A percentile compares a stretch with the other conserved stretches of the same genome.
Conservation (phyloP, 2,888 invertebrate species). For the Taenaris catops region DNA sequence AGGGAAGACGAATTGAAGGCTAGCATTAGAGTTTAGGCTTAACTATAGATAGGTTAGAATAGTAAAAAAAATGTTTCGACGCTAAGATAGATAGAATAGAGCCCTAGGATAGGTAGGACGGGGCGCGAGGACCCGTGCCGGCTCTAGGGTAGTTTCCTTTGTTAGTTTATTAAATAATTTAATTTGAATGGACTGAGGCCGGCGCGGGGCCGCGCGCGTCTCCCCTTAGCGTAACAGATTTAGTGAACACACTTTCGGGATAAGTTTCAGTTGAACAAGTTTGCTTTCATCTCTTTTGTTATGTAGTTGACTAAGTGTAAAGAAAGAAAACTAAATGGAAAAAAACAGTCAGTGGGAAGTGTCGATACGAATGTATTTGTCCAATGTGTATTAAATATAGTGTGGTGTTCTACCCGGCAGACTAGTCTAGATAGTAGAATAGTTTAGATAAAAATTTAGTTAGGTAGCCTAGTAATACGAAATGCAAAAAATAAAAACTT, state of each 20-base stretch:
- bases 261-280: constrained; percentile 75
- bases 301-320: constrained; percentile 77
- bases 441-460: constrained; percentile 79
- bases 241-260: constrained; percentile 66
- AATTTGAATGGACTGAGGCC: constrained; percentile 76
- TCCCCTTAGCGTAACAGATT: constrained; percentile 39
- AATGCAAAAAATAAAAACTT: constrained; percentile 79
- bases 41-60: constrained; percentile 76
- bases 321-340: constrained; percentile 69
- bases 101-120: constrained; percentile 55
- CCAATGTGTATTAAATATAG: constrained; percentile 77
- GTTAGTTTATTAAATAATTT: constrained; percentile 78
- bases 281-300: constrained; percentile 79
- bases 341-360: constrained; percentile 54
- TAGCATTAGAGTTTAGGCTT: constrained; percentile 64
- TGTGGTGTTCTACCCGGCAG: constrained; percentile 77
- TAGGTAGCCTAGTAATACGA: constrained; percentile 80
- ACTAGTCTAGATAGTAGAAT: constrained; percentile 81
- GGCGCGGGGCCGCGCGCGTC: constrained; percentile 42
- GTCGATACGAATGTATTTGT: constrained; percentile 76
- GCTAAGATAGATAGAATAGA: constrained; percentile 75
- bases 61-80: constrained; percentile 71
- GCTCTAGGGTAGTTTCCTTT: constrained; percentile 74
- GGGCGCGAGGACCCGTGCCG: constrained; percentile 44
- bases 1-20: constrained; percentile 56